phyloP scores from a whole-genome alignment of 2,113 vertebrate species.

The Pristiophorus japonicus region DNA sequence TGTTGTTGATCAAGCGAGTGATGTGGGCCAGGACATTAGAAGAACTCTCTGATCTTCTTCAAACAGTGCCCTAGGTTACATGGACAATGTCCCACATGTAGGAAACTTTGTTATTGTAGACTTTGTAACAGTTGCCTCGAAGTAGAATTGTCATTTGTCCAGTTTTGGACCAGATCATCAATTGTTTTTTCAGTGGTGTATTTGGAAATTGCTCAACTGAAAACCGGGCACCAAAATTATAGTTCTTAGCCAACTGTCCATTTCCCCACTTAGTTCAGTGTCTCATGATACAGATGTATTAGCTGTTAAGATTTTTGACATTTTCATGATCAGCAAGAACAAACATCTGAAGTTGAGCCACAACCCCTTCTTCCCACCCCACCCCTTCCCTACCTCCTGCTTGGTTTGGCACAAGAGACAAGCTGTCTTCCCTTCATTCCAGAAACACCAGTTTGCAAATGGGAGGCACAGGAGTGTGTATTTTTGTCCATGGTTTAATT shows the following conservation, averaged over 20 bases:
- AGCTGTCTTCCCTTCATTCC: background rate
- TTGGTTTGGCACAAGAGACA: background rate
- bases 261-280: background rate
- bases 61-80: background rate
- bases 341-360: background rate
- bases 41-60: background rate
- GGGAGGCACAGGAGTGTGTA: background rate
- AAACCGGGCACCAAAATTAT: background rate
- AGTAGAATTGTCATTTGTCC: background rate
- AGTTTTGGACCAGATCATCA: background rate
- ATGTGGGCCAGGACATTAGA: background rate
- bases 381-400: background rate
- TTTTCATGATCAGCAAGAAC: background rate
- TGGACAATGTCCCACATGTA: background rate
- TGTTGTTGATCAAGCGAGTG: background rate
- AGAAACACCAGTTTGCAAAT: background rate
- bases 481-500: background rate
- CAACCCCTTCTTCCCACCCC: background rate
- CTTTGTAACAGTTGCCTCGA: background rate
- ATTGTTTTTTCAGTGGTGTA: background rate
- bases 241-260: background rate
- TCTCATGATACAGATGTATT: background rate
- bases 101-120: background rate
- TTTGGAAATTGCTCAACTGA: slow-evolving; percentile 5
- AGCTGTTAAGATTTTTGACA: background rate